Conservation (phyloP, 2,113 vertebrate genomes). For the Barnardius zonarius region DNA sequence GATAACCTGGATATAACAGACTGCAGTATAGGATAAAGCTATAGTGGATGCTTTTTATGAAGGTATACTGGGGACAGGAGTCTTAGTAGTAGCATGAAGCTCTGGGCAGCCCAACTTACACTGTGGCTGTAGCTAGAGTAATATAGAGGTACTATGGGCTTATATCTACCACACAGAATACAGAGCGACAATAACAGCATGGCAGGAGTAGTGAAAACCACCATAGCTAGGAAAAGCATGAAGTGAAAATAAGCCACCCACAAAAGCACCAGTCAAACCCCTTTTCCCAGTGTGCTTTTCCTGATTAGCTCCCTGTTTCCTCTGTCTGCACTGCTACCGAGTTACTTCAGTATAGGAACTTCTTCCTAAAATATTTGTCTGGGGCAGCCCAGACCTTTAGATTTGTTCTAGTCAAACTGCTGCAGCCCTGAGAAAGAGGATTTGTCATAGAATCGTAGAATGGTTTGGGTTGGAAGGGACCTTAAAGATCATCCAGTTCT, state of each 20-base stretch:
- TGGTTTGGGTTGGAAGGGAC: neutral
- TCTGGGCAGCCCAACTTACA: neutral
- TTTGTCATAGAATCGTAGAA: neutral
- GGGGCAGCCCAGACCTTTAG: neutral
- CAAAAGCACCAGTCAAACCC: neutral
- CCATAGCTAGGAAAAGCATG: neutral
- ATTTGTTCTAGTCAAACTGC: neutral
- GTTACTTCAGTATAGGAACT: neutral
- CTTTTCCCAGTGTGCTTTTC: neutral
- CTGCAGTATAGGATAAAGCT: neutral
- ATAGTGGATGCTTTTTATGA: neutral
- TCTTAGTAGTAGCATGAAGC: neutral
- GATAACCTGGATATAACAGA: neutral
- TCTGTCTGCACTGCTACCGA: neutral
- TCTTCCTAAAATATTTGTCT: neutral
- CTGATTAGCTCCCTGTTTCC: fast-evolving
- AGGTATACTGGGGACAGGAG: fast-evolving
- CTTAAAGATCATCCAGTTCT: neutral
- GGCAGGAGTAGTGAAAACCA: neutral
- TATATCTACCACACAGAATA: neutral
- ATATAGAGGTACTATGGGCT: fast-evolving
- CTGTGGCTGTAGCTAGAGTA: neutral
- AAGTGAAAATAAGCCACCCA: neutral
- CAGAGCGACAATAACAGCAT: neutral
- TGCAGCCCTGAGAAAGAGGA: neutral